Conservation (phyloP, 2,113 vertebrate genomes). For the Actenoides lindsayi region DNA sequence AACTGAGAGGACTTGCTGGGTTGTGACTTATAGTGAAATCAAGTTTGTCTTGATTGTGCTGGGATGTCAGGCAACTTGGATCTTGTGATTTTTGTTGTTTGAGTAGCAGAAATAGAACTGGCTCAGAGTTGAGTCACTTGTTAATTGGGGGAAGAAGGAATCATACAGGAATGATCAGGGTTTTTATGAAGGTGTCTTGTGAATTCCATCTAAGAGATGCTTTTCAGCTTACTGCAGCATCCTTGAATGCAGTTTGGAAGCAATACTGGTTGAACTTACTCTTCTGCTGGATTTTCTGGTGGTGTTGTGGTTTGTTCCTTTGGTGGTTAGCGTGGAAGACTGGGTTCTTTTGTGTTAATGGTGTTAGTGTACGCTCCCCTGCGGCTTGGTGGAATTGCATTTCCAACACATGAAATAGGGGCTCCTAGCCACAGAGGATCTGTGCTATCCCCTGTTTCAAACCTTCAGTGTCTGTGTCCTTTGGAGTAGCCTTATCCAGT, state of each 20-base stretch:
- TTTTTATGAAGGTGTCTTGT: conserved; percentile 1
- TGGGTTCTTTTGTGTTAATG: background rate
- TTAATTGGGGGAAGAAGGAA: background rate
- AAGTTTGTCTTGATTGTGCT: background rate
- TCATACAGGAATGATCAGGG: background rate
- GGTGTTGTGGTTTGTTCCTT: background rate
- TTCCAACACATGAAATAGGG: background rate
- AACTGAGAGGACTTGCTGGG: background rate
- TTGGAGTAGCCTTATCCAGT: conserved; percentile 1
- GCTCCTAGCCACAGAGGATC: background rate
- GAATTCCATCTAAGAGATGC: background rate
- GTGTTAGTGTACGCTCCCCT: background rate
- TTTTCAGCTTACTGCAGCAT: background rate
- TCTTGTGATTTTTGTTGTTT: background rate
- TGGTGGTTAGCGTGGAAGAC: background rate
- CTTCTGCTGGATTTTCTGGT: conserved; percentile 2
- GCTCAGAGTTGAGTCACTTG: background rate
- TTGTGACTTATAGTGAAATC: background rate
- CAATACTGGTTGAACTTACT: background rate
- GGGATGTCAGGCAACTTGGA: background rate
- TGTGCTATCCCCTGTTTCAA: background rate
- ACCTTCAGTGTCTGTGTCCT: conserved; percentile 10
- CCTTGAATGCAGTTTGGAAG: background rate
- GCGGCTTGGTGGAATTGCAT: background rate
- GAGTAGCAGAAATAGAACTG: background rate